These are phyloP conservation scores for Alfaro cultratus DNA, from an alignment of 2,797 vertebrate species.

Conservation along the genomic window DNA sequence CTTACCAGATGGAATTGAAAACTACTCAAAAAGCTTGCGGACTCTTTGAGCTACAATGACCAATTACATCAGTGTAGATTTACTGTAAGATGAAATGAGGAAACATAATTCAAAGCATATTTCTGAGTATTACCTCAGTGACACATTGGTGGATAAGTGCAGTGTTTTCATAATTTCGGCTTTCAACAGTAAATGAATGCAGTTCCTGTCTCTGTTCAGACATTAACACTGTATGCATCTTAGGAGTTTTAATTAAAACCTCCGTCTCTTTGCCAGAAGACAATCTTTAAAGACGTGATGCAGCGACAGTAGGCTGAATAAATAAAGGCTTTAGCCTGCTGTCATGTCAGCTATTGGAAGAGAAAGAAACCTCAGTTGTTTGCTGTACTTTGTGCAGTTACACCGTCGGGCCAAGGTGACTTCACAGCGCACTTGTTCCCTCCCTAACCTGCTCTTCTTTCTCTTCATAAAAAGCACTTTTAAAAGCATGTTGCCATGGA, in stretches of 20 bases:
- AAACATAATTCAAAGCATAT: neutral
- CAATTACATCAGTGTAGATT: neutral
- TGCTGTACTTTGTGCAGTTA: slow-evolving; percentile 41
- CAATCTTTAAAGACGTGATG: neutral
- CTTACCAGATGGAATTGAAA: neutral
- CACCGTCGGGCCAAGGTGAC: slow-evolving; percentile 64
- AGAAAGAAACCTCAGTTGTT: slow-evolving; percentile 21
- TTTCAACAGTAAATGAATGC: neutral
- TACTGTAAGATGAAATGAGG: neutral
- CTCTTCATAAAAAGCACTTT: slow-evolving; percentile 71
- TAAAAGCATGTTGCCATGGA: slow-evolving; percentile 80
- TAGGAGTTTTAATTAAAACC: slow-evolving; percentile 5
- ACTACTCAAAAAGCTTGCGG: neutral
- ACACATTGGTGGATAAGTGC: neutral
- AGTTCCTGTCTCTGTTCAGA: neutral
- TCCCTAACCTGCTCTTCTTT: slow-evolving; percentile 54
- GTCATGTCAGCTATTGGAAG: slow-evolving; percentile 9
- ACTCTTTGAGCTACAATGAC: neutral
- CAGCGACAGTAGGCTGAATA: neutral
- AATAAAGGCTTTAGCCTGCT: neutral
- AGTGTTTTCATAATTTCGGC: neutral
- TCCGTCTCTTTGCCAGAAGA: neutral
- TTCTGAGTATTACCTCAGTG: neutral
- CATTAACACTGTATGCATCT: neutral
- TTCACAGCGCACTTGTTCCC: slow-evolving; percentile 38